Evolutionary conservation across 2,113 vertebrate species (phyloP).

Genomic region (Aldabrachelys gigantea): DNA sequence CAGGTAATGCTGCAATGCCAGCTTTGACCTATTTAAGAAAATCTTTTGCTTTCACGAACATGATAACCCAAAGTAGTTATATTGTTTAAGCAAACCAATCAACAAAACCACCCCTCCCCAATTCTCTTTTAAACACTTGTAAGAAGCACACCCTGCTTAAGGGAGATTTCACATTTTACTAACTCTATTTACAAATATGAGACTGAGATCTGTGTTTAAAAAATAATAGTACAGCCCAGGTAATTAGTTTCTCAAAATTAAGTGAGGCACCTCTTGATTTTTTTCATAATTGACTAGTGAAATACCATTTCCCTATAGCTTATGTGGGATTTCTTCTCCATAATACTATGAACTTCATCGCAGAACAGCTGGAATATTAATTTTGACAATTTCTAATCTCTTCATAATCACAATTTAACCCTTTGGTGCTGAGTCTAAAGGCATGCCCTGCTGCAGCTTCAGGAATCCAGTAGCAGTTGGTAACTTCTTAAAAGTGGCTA

Average conservation of each 20-base stretch:
- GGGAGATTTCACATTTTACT: background rate
- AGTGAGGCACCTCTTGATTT: background rate
- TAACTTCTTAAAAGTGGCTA: background rate
- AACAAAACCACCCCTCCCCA: background rate
- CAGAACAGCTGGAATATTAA: background rate
- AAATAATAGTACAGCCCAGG: background rate
- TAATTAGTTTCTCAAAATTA: background rate
- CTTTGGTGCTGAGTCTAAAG: background rate
- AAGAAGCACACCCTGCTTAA: background rate
- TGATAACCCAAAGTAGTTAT: background rate
- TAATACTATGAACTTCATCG: background rate
- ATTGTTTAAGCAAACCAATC: background rate
- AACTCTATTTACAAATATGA: background rate
- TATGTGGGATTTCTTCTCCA: background rate
- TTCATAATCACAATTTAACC: background rate
- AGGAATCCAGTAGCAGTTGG: background rate
- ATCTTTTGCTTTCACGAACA: background rate
- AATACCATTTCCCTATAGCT: background rate
- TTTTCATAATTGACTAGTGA: background rate
- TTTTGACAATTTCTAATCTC: background rate
- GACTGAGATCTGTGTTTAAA: background rate
- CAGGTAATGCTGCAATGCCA: background rate
- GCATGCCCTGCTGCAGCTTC: background rate
- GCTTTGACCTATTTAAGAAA: background rate
- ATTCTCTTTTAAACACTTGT: background rate